These are phyloP conservation scores for Propithecus coquereli DNA, from an alignment of 2,113 vertebrate genomes.

Conservation along the genomic window DNA sequence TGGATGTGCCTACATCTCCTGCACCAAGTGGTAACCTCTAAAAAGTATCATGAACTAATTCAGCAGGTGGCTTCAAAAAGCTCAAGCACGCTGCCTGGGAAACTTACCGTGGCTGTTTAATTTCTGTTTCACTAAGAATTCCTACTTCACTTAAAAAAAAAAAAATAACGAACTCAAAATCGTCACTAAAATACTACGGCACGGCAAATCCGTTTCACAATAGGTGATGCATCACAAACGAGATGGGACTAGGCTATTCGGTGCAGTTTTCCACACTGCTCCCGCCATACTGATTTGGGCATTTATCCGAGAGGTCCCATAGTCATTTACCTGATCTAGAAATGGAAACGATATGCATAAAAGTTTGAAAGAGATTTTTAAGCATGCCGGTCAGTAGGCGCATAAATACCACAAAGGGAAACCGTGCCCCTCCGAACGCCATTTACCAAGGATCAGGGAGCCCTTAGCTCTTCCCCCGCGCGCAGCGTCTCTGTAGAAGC, in stretches of 20 bases:
- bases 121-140: background rate
- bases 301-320: background rate
- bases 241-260: background rate
- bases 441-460: background rate
- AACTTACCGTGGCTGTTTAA: slow-evolving; percentile 54
- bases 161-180: background rate
- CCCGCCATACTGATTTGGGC: background rate
- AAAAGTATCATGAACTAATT: slow-evolving; percentile 59
- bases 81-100: background rate
- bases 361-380: slow-evolving; percentile 44
- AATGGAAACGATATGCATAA: background rate
- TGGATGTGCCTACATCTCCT: slow-evolving; percentile 69
- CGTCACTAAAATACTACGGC: background rate
- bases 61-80: slow-evolving; percentile 78
- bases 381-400: background rate
- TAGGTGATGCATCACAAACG: background rate
- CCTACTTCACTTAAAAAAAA: background rate
- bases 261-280: background rate
- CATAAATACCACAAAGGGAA: background rate
- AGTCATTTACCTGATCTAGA: background rate
- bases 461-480: background rate
- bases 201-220: background rate
- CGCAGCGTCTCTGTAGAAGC: background rate
- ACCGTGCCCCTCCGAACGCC: background rate
- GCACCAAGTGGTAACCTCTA: slow-evolving; percentile 39